Base-by-base conservation (phyloP, 53 echinoderm and acorn worm species). In the Mesocentrotus franciscanus region DNA sequence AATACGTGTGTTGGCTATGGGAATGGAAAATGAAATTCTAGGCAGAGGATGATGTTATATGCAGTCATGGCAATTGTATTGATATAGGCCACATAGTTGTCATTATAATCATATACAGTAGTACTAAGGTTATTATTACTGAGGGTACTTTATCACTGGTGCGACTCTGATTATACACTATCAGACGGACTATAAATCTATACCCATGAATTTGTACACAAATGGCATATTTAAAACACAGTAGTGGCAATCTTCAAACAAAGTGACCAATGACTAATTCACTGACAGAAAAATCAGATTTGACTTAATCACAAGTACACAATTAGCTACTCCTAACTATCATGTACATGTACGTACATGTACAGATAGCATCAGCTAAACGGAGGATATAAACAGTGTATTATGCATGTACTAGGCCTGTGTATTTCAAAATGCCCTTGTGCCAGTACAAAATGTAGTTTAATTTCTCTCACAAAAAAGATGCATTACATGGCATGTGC, bases 21-120 rank as follows among this genome's bases (percentile, higher is more conserved):
- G 24, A 87, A 87, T 56, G 27, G 87, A 87, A 85, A 87, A 87
- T 87, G 87, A 87, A 87, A 27, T 87, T 49, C 84, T 27, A 15
- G 27, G 10, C 29, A 58, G 56, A 22, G 85, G 57, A 87, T 87
- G 87, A 87, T 87, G 87, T 58, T 59, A 87, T 87, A 13, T 87
- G 57, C 84, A 87, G 87, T 87, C 87, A 87, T 56, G 34, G 59
- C 27, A 58, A 84, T 84, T 84, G 84, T 84, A 49, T 84, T 84
- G 39, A 84, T 49, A 24, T 18, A 9, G 58, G 58, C 58, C 34
- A 58, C 56, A 87, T 87, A 27, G 57, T 87, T 59, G 26, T 58
- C 87, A 87, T 56, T 29, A 57, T 29, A 57, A n/a, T 87, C 87
- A 87, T 58, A 49, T 84, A n/a, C n/a, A n/a, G n/a, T n/a, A 81